Conservation (phyloP, 2,113 vertebrate genomes). For the Scartelaos histophorus region DNA sequence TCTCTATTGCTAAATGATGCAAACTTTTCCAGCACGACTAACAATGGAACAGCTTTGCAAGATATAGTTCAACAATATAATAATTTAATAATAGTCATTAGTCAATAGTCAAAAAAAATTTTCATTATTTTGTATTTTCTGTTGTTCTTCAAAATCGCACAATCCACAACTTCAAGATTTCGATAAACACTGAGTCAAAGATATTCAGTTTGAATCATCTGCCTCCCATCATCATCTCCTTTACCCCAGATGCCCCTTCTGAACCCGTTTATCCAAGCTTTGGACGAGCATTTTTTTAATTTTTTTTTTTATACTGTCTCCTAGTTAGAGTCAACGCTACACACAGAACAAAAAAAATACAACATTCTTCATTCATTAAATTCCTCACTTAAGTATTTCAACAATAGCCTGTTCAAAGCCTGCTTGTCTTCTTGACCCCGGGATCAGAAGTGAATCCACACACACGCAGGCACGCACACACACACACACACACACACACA, state of each 20-base stretch:
- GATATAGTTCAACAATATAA: too few relatives aligned
- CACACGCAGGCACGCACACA: background rate
- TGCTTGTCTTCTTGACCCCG: conserved; percentile 23
- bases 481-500: background rate
- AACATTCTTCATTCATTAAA: conserved; percentile 38
- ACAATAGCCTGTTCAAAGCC: conserved; percentile 21
- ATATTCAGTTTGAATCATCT: background rate
- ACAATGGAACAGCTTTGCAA: background rate
- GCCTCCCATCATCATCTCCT: background rate
- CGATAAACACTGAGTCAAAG: too few relatives aligned
- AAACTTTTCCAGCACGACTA: background rate
- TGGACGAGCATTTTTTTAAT: background rate
- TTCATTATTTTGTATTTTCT: too few relatives aligned
- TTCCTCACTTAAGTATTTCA: conserved; percentile 19
- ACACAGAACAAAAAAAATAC: conserved; percentile 72
- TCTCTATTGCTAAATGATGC: too few relatives aligned
- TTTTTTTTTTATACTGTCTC: background rate
- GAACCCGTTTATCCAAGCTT: background rate
- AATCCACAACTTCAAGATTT: too few relatives aligned
- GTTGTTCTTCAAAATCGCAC: background rate
- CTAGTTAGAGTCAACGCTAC: background rate
- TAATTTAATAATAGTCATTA: too few relatives aligned
- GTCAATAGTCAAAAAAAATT: too few relatives aligned
- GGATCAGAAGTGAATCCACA: conserved; percentile 14
- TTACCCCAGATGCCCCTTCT: background rate